Percentiles rank a stretch among this genome's conserved stretches.
Evolutionary conservation across 2,888 invertebrate genomes (phyloP).

Genomic region (Acrobeloides nanus): DNA sequence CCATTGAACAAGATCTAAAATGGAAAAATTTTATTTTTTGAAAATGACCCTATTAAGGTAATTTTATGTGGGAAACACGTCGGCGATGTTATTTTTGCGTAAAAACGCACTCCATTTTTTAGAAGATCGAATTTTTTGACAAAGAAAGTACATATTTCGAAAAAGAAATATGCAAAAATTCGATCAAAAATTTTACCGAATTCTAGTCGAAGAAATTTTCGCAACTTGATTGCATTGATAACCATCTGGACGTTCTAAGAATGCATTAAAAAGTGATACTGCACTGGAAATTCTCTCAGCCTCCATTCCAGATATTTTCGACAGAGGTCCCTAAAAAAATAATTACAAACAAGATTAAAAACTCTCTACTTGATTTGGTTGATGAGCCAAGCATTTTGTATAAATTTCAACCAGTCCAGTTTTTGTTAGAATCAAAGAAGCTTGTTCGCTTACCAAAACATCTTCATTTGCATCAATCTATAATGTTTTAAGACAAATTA

Average conservation of each 20-base stretch:
- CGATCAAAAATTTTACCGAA: too few relatives aligned
- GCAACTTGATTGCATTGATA: constrained; percentile 38
- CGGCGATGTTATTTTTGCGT: too few relatives aligned
- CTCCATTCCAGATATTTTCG: constrained; percentile 44
- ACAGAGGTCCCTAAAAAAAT: constrained; percentile 36
- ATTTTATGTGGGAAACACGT: too few relatives aligned
- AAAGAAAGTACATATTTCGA: too few relatives aligned
- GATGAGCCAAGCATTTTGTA: constrained; percentile 64
- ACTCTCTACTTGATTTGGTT: constrained; percentile 65
- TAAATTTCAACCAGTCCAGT: constrained; percentile 85
- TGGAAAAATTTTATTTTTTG: too few relatives aligned
- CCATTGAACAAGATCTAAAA: too few relatives aligned
- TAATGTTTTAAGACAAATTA: too few relatives aligned
- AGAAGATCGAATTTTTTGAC: too few relatives aligned
- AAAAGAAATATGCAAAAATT: too few relatives aligned
- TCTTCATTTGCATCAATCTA: constrained; percentile 91
- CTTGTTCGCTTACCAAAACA: constrained; percentile 88
- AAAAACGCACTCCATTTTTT: too few relatives aligned
- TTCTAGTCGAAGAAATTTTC: constrained; percentile 35
- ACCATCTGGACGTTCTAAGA: constrained; percentile 34
- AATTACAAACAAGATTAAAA: too few relatives aligned
- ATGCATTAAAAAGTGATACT: constrained; percentile 31
- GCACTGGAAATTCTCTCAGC: constrained; percentile 22
- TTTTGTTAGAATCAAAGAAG: constrained; percentile 83
- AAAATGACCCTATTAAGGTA: too few relatives aligned